Base-by-base conservation (phyloP, 1,140 invertebrate species). In the Papilio dardanus region DNA sequence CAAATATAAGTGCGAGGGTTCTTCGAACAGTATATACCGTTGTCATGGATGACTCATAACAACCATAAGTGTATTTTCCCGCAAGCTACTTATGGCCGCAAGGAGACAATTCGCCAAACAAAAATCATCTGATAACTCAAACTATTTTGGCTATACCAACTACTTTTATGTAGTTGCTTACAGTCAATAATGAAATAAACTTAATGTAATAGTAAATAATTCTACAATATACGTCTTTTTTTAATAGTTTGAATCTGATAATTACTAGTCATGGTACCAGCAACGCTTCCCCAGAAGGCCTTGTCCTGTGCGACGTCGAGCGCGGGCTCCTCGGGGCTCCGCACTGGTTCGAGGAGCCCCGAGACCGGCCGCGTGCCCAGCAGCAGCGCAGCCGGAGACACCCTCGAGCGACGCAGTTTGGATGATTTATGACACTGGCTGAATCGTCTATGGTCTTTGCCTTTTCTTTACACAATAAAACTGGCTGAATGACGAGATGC, bases 231-330 rank as follows among this genome's bases (percentile, higher is more conserved):
- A 50, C n/a, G 4, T 31, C 73, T 76, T 58, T 24, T 54, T 71
- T 21, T 58, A 33, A 74, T 46, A 62, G 62, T 74, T 62, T 71
- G 31, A 42, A 21, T 67, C 46, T 16, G 6, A 50, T 58, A 62
- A 68, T 87, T 91, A 91, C 89, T 88, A 65, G 86, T 83, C 88
- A 89, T 90, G 30, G 89, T 82, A 6, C 81, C 86, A 35, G 90
- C 85, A 74, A 89, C 86, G 83, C 85, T 91, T 74, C 89, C 91
- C 92, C 93, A 94, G 83, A 90, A 94, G 65, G 91, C 86, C 78
- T 93, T 92, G 77, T 94, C 92, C 78, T 93, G 92, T 1, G 93
- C 93, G 76, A 93, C 93, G 87, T 94, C 93, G 74, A 93, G 79
- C 40, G 89, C 91, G 62, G 86, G 90, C 76, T 94, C 93, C 74